These are phyloP conservation scores for Enteromius thamalakanensis DNA, from an alignment of 2,797 vertebrate species.

Conservation along the genomic window DNA sequence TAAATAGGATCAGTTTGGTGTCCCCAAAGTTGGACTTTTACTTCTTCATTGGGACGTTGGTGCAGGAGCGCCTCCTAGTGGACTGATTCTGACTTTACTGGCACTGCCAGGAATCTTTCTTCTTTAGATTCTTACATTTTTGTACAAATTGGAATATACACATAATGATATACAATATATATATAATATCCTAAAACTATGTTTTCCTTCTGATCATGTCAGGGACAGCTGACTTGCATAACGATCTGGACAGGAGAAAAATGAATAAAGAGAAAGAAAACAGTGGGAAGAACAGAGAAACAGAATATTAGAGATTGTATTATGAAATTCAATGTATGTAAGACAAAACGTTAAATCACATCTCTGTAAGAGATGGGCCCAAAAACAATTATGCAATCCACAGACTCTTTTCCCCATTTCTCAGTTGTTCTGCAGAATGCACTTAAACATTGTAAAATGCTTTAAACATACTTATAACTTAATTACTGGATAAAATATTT, in stretches of 20 bases:
- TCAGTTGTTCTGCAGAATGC: neutral
- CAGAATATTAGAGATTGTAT: conserved; percentile 35
- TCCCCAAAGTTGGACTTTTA: conserved; percentile 17
- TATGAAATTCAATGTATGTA: conserved; percentile 24
- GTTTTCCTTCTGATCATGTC: conserved; percentile 75
- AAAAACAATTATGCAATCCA: neutral
- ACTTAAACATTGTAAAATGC: conserved; percentile 9
- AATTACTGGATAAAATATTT: neutral
- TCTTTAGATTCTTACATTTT: conserved; percentile 16
- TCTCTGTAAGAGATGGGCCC: neutral
- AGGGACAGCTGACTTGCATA: conserved; percentile 76
- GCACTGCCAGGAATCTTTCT: conserved; percentile 32
- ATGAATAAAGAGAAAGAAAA: conserved; percentile 32
- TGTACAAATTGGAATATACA: conserved; percentile 26
- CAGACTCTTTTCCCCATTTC: neutral
- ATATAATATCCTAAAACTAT: conserved; percentile 57
- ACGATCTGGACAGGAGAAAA: conserved; percentile 74
- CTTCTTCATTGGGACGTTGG: conserved; percentile 3
- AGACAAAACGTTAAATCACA: neutral
- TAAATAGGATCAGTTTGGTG: conserved; percentile 1
- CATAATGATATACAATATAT: conserved; percentile 31
- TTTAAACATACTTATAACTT: neutral
- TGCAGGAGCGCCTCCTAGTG: conserved; percentile 63
- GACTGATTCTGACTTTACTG: conserved; percentile 32
- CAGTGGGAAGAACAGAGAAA: conserved; percentile 43